A percentile compares a stretch with the other conserved stretches of the same genome.
Evolutionary conservation across 2,113 vertebrate species (phyloP).

Genomic region (Dinomys branickii): DNA sequence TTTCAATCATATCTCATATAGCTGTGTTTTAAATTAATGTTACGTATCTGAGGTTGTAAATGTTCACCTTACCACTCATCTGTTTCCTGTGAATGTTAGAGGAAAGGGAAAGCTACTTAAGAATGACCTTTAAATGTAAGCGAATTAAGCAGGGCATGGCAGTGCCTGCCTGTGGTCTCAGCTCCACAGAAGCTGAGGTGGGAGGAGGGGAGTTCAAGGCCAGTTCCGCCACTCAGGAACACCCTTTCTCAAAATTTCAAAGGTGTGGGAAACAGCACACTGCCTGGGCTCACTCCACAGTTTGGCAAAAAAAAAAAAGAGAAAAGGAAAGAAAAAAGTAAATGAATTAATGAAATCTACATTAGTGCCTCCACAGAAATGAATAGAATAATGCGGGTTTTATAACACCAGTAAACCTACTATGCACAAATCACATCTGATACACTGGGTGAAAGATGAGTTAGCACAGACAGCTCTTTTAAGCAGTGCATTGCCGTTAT

Average conservation of each 20-base stretch:
- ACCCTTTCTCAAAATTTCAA: background rate
- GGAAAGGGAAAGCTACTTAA: background rate
- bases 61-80: background rate
- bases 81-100: constrained; percentile 32
- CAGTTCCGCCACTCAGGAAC: background rate
- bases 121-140: background rate
- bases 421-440: background rate
- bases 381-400: background rate
- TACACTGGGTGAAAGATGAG: background rate
- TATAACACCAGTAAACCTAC: background rate
- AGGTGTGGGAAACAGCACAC: background rate
- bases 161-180: background rate
- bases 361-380: background rate
- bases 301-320: background rate
- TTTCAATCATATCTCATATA: background rate
- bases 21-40: constrained; percentile 12
- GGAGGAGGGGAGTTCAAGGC: background rate
- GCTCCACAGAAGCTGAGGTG: background rate
- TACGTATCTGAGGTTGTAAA: background rate
- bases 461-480: background rate
- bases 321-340: background rate
- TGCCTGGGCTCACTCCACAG: background rate
- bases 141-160: background rate
- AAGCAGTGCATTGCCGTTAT: constrained; percentile 3
- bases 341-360: constrained; percentile 4